Evolutionary conservation across 2,888 invertebrate species (phyloP), one percentile per base, ranked within the genome.

Genomic region (Hylaea fasciaria): DNA sequence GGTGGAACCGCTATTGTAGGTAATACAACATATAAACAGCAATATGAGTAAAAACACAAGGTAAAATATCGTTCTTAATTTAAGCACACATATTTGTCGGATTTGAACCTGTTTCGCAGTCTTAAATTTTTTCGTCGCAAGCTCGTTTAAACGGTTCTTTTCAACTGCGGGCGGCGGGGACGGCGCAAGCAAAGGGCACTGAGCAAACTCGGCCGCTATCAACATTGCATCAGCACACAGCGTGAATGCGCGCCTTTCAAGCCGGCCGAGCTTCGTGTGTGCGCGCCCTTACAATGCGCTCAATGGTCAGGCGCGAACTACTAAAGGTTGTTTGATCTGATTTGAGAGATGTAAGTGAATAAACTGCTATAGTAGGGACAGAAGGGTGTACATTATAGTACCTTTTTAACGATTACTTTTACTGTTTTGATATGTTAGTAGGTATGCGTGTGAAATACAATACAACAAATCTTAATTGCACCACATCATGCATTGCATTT

Each of bases 151-250:
- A 43, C 11, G 32, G 32, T 16, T 51, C 17, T 32, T 51, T 51
- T 51, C n/a, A 49, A 37, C 39, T 22, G 40, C 7, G 40, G 17
- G 13, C 35, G 13, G 14, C 32, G 32, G 2, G 14, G 35, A 22
- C 22, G 16, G n/a, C 3, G 22, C 32, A 10, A 16, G 45, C 13
- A 28, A 29, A 32, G 12, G 51, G 43, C 44, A 17, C 22, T 37
- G 35, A 43, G 35, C 52, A 52, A 52, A 52, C 52, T 52, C 32
- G 43, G 53, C 41, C 44, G 59, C 57, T 62, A 65, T 65, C 65
- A 62, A 62, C 65, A 65, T 65, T 62, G 57, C 62, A 65, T 65
- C 65, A 56, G 65, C 59, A 65, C 65, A 65, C 58, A 58, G 22
- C 52, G 43, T 13, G 52, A 45, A 40, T 39, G 16, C 29, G n/a